Evolutionary conservation across 2,797 vertebrate species (phyloP).

Genomic region (Heterohyrax brucei): DNA sequence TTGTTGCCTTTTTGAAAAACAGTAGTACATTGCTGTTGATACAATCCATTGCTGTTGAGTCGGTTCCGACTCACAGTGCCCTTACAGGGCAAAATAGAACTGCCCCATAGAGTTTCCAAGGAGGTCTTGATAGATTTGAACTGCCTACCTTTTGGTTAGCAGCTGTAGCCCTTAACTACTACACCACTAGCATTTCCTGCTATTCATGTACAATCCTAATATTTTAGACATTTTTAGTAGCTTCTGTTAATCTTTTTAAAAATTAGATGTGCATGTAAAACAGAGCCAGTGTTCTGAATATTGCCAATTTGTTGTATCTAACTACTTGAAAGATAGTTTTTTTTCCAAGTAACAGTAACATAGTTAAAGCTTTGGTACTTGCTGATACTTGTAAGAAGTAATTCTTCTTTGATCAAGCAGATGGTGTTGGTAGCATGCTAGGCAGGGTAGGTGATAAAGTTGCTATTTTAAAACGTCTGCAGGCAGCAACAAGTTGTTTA

Average conservation of each 20-base stretch:
- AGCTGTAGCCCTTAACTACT: too few species aligned
- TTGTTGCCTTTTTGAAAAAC: not conserved
- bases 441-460: conserved; percentile 89
- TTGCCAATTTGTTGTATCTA: conserved; percentile 85
- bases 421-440: conserved; percentile 90
- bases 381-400: conserved; percentile 90
- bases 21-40: not conserved
- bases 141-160: too few species aligned
- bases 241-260: conserved; percentile 62
- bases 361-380: conserved; percentile 86
- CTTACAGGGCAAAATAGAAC: too few species aligned
- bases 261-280: conserved; percentile 26
- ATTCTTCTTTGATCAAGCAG: conserved; percentile 94
- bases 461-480: conserved; percentile 91
- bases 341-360: conserved; percentile 88
- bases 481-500: conserved; percentile 84
- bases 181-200: not conserved
- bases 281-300: conserved; percentile 68
- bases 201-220: conserved; percentile 45
- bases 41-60: too few species aligned
- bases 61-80: too few species aligned
- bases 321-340: conserved; percentile 86
- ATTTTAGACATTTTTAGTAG: conserved; percentile 57
- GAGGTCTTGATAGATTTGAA: too few species aligned
- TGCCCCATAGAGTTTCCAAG: too few species aligned